Conservation (phyloP, 2,888 invertebrate species). For the Polydesmus complanatus region DNA sequence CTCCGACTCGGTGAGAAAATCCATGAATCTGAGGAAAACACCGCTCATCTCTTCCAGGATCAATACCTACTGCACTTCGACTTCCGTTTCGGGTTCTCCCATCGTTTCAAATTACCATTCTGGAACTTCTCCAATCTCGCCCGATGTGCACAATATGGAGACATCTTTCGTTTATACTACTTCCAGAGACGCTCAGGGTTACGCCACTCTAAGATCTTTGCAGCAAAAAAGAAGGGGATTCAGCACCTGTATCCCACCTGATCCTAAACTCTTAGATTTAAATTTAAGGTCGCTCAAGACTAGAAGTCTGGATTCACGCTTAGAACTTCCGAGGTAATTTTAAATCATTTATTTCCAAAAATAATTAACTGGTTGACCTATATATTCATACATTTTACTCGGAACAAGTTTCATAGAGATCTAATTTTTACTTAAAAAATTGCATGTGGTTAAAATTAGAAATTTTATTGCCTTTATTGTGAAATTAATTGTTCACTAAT, state of each 20-base stretch:
- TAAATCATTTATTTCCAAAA: too few relatives aligned
- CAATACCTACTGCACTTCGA: background rate
- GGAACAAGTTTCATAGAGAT: too few relatives aligned
- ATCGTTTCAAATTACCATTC: slow-evolving; percentile 1
- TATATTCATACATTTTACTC: too few relatives aligned
- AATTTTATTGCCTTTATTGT: too few relatives aligned
- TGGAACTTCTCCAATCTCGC: background rate
- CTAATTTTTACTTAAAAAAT: too few relatives aligned
- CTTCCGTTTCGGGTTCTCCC: slow-evolving; percentile 1
- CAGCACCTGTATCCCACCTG: slow-evolving; percentile 19
- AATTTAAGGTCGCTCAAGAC: slow-evolving; percentile 18
- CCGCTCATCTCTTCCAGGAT: slow-evolving; percentile 25
- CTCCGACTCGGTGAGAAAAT: slow-evolving; percentile 27
- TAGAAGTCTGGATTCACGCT: slow-evolving; percentile 19
- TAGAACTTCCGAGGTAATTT: slow-evolving; percentile 10
- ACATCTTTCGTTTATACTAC: slow-evolving; percentile 24
- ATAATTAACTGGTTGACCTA: too few relatives aligned
- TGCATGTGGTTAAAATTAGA: too few relatives aligned
- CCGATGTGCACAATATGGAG: slow-evolving; percentile 10
- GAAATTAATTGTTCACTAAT: too few relatives aligned
- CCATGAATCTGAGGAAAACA: slow-evolving; percentile 28
- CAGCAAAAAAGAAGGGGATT: slow-evolving; percentile 29
- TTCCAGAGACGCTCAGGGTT: slow-evolving; percentile 30
- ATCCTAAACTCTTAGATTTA: slow-evolving; percentile 15
- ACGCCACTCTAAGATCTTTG: slow-evolving; percentile 31